Conservation (phyloP, 2,113 vertebrate species). For the Corapipo altera region DNA sequence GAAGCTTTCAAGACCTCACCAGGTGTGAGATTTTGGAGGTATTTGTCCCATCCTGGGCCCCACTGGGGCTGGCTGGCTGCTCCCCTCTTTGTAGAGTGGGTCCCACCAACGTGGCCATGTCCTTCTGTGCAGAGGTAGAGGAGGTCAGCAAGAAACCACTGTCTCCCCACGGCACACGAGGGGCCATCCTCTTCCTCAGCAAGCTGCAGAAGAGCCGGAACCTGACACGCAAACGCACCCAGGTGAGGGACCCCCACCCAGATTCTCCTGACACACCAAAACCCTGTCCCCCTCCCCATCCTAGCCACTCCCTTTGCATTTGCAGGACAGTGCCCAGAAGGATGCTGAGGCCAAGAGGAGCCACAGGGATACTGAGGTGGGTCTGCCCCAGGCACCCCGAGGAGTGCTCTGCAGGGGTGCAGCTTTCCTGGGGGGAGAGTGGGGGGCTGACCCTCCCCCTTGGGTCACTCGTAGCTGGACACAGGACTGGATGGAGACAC, state of each 20-base stretch:
- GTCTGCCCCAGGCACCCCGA: background rate
- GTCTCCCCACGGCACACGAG: slow-evolving; percentile 64
- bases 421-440: background rate
- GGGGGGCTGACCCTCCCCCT: background rate
- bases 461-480: background rate
- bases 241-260: slow-evolving; percentile 36
- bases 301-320: background rate
- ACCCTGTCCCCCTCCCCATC: background rate
- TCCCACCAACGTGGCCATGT: background rate
- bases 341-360: slow-evolving; percentile 41
- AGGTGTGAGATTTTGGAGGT: background rate
- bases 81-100: background rate
- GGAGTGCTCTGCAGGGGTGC: background rate
- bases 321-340: slow-evolving; percentile 19
- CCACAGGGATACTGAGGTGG: background rate
- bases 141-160: slow-evolving; percentile 45
- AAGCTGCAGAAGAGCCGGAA: slow-evolving; percentile 85
- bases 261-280: background rate
- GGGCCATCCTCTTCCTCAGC: slow-evolving; percentile 87
- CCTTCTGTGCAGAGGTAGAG: slow-evolving; percentile 46
- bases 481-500: background rate
- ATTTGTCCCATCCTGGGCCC: background rate
- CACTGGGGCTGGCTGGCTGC: background rate
- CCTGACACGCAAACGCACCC: slow-evolving; percentile 71
- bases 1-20: slow-evolving; percentile 70